Evolutionary conservation across 2,797 vertebrate species (phyloP).

Genomic region (Rallus crepitans): DNA sequence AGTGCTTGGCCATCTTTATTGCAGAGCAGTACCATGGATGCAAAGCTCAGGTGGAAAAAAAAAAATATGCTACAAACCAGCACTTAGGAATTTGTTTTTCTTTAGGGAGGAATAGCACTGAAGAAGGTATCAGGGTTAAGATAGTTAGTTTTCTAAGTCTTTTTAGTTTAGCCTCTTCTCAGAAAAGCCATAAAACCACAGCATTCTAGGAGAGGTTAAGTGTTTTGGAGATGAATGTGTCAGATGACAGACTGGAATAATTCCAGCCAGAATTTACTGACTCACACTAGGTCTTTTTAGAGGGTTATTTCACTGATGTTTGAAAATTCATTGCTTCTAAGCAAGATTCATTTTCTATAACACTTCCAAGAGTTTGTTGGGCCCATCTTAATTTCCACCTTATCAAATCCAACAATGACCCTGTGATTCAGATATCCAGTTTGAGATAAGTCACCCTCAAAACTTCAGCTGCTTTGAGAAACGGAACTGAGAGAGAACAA

Average conservation of each 20-base stretch:
- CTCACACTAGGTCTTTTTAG: background rate
- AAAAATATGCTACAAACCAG: background rate
- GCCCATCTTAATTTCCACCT: conserved; percentile 29
- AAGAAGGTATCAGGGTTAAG: background rate
- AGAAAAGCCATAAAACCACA: background rate
- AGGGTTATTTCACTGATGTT: background rate
- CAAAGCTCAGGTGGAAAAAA: conserved; percentile 17
- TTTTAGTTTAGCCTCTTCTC: background rate
- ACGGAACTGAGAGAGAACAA: background rate
- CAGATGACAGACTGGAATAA: background rate
- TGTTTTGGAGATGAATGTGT: background rate
- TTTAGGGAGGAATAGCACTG: background rate
- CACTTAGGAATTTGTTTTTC: background rate
- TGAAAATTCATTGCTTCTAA: background rate
- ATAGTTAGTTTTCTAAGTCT: no score
- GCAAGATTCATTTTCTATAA: background rate
- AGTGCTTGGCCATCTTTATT: background rate
- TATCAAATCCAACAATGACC: background rate
- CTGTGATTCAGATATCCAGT: background rate
- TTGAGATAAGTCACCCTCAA: background rate
- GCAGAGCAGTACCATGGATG: background rate
- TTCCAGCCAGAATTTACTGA: background rate
- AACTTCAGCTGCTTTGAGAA: conserved; percentile 57
- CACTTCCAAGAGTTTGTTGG: background rate
- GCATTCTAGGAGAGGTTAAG: background rate